phyloP scores from a whole-genome alignment of 92 coral and sea anemone genomes.

The Palythoa grandiflora region DNA sequence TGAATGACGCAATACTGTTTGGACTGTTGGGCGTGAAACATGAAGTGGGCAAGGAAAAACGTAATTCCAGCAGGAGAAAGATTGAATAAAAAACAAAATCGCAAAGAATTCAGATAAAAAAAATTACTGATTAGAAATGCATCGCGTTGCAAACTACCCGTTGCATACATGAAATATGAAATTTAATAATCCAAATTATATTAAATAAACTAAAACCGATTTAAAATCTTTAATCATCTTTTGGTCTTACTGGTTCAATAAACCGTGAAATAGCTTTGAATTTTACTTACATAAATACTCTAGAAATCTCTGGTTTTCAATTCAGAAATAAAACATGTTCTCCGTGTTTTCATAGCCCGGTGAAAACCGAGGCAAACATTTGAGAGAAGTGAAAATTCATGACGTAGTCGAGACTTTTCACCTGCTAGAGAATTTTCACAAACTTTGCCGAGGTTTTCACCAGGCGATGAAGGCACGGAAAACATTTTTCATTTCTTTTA shows the following conservation, averaged over 20 bases:
- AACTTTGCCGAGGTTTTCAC: too few relatives aligned
- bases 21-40: not conserved
- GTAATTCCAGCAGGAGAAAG: not conserved
- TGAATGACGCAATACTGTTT: conserved; percentile 44
- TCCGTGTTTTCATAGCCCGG: too few relatives aligned
- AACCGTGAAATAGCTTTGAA: not conserved
- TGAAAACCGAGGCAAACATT: too few relatives aligned
- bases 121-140: not conserved
- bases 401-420: too few relatives aligned
- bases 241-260: not conserved
- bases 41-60: conserved; percentile 3
- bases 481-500: too few relatives aligned
- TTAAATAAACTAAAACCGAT: not conserved
- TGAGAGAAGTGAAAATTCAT: too few relatives aligned
- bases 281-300: not conserved
- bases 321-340: too few relatives aligned
- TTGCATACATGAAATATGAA: not conserved
- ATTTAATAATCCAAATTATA: not conserved
- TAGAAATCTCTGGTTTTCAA: not conserved
- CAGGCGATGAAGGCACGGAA: too few relatives aligned
- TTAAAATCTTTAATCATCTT: not conserved
- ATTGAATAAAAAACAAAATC: not conserved
- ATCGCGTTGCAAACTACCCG: not conserved
- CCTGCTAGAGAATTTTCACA: too few relatives aligned
- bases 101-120: not conserved